Conservation (phyloP, 64 coral and sea anemone genomes). For the Platygyra sinensis region DNA sequence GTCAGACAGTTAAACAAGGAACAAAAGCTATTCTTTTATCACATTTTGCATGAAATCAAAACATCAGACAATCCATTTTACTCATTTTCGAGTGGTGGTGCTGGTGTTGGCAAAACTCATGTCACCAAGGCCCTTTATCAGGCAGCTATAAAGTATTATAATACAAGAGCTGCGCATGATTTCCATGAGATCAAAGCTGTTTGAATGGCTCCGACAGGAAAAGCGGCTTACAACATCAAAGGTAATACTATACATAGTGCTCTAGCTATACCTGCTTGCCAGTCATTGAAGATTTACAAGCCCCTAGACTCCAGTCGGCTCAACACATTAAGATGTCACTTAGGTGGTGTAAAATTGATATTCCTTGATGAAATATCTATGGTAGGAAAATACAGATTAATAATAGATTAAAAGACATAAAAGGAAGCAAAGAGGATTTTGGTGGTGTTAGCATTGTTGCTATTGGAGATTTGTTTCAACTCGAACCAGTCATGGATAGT, state of each 20-base stretch:
- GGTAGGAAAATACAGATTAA: not conserved
- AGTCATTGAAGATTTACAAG: too few relatives aligned
- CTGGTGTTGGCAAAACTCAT: not conserved
- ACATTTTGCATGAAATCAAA: constrained; percentile 19
- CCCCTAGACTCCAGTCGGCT: constrained; percentile 12
- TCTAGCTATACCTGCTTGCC: too few relatives aligned
- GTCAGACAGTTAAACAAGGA: not conserved
- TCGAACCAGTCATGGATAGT: constrained; percentile 33
- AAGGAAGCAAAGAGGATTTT: not conserved
- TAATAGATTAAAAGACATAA: constrained; percentile 49
- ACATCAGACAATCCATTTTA: not conserved
- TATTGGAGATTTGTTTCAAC: constrained; percentile 26
- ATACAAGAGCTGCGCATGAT: not conserved
- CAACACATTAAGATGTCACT: constrained; percentile 32
- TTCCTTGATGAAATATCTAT: constrained; percentile 20
- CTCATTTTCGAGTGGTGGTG: not conserved
- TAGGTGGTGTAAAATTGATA: constrained; percentile 31
- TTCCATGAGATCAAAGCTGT: not conserved
- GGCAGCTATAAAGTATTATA: constrained; percentile 1
- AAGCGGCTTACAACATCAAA: not conserved
- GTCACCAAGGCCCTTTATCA: not conserved
- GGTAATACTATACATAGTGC: too few relatives aligned
- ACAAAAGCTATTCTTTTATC: constrained; percentile 36
- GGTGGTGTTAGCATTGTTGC: too few relatives aligned
- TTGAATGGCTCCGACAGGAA: too few relatives aligned